These are phyloP conservation scores for Anhinga rufa DNA, from an alignment of 2,113 vertebrate genomes.

Conservation along the genomic window DNA sequence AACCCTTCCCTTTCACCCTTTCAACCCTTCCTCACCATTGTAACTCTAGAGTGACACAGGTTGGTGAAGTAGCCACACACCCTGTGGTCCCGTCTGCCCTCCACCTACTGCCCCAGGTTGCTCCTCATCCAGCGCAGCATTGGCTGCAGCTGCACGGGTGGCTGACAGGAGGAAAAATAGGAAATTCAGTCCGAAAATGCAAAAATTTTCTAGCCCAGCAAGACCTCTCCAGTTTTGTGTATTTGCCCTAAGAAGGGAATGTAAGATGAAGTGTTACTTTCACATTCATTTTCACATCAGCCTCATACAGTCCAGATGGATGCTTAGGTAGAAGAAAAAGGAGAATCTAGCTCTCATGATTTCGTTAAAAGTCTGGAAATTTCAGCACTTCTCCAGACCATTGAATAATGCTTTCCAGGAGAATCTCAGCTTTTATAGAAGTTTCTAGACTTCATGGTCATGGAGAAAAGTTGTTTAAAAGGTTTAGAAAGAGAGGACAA, in stretches of 20 bases:
- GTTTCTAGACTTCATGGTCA: not conserved
- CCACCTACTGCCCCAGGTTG: not conserved
- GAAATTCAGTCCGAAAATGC: not conserved
- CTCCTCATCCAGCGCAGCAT: not conserved
- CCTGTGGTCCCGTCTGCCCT: not conserved
- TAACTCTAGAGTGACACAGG: not conserved
- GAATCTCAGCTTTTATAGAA: not conserved
- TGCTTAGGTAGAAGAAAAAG: not conserved
- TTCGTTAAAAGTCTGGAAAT: not conserved
- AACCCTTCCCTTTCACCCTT: not conserved
- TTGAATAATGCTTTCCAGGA: not conserved
- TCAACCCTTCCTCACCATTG: not conserved
- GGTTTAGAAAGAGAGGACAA: not conserved
- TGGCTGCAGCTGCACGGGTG: not conserved
- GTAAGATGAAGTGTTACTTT: not conserved
- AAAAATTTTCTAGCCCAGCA: not conserved
- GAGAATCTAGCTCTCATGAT: not conserved
- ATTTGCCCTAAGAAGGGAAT: not conserved
- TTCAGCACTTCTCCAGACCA: not conserved
- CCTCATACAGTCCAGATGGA: not conserved
- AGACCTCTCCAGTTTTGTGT: fast-evolving
- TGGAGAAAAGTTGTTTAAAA: not conserved
- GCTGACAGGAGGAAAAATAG: not conserved
- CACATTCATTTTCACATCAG: not conserved
- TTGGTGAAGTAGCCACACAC: not conserved